Percentiles rank a stretch among this genome's conserved stretches.
These are phyloP conservation scores for Lagocephalus sceleratus DNA, from an alignment of 2,797 vertebrate genomes.

Conservation along the genomic window DNA sequence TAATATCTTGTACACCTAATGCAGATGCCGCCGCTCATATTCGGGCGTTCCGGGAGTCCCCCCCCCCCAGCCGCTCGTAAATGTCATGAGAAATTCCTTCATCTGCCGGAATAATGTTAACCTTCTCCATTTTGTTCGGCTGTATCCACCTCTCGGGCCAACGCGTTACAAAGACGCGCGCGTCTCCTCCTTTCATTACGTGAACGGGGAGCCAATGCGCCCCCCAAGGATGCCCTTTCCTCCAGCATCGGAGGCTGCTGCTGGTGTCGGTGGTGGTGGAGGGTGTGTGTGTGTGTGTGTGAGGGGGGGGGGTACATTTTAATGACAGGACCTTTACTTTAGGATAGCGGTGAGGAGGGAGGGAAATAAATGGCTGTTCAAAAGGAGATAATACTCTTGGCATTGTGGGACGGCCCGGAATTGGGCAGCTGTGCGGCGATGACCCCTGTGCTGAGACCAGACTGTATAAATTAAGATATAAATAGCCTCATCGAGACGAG, in stretches of 20 bases:
- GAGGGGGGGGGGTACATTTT: conserved; percentile 91
- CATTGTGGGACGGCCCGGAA: conserved; percentile 88
- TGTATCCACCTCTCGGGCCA: conserved; percentile 72
- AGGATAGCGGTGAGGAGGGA: conserved; percentile 63
- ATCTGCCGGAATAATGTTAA: conserved; percentile 71
- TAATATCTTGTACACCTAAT: conserved; percentile 56
- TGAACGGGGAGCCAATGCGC: conserved; percentile 78
- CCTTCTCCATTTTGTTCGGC: conserved; percentile 77
- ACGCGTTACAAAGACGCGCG: conserved; percentile 66
- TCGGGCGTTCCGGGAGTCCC: conserved; percentile 60
- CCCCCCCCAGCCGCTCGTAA: conserved; percentile 60
- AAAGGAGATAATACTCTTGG: conserved; percentile 94
- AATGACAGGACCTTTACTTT: conserved; percentile 95
- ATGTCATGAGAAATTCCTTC: conserved; percentile 77
- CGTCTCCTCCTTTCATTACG: conserved; percentile 77
- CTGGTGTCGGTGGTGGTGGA: conserved; percentile 7
- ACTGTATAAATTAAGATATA: conserved; percentile 81
- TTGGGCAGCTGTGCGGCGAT: conserved; percentile 67
- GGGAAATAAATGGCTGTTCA: conserved; percentile 86
- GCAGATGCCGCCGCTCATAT: conserved; percentile 50
- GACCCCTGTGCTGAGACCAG: conserved; percentile 66
- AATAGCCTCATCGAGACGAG: conserved; percentile 75
- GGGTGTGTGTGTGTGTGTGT: not conserved
- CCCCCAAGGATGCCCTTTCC: conserved; percentile 84
- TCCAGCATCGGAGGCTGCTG: no score